These are phyloP conservation scores for Platorchestia sp. DNA, from an alignment of 1,140 invertebrate genomes.

Conservation along the genomic window DNA sequence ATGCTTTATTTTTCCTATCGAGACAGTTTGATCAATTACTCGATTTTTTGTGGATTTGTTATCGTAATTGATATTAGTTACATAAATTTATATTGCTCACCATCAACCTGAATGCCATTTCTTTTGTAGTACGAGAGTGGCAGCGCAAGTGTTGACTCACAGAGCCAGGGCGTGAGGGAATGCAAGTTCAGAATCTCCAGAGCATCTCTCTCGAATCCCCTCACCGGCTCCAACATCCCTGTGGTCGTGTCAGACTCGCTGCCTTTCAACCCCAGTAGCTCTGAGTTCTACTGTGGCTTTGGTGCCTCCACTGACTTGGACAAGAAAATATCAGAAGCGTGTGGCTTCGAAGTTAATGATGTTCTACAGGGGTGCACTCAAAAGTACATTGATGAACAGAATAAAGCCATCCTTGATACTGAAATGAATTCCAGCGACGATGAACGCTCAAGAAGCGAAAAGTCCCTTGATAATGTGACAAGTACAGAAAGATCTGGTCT, in stretches of 20 bases:
- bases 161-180: neutral
- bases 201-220: neutral
- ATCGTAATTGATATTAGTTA: too few relatives aligned
- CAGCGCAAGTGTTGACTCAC: neutral
- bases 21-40: too few relatives aligned
- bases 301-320: slow-evolving; percentile 27
- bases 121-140: neutral
- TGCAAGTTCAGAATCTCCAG: neutral
- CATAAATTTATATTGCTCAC: too few relatives aligned
- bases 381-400: slow-evolving; percentile 49
- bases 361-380: slow-evolving; percentile 70
- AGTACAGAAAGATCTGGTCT: neutral
- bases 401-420: neutral
- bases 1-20: too few relatives aligned
- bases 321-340: slow-evolving; percentile 58
- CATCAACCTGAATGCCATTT: neutral
- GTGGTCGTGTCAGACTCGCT: neutral
- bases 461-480: neutral
- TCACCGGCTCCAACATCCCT: neutral
- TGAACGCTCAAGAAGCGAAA: neutral
- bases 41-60: too few relatives aligned
- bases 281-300: slow-evolving; percentile 23
- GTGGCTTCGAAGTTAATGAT: slow-evolving; percentile 67
- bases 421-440: neutral
- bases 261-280: neutral